Evolutionary conservation across 2,797 vertebrate genomes (phyloP), one percentile per base, ranked within the genome.

Genomic region (Petrocephalus schoutedeni): DNA sequence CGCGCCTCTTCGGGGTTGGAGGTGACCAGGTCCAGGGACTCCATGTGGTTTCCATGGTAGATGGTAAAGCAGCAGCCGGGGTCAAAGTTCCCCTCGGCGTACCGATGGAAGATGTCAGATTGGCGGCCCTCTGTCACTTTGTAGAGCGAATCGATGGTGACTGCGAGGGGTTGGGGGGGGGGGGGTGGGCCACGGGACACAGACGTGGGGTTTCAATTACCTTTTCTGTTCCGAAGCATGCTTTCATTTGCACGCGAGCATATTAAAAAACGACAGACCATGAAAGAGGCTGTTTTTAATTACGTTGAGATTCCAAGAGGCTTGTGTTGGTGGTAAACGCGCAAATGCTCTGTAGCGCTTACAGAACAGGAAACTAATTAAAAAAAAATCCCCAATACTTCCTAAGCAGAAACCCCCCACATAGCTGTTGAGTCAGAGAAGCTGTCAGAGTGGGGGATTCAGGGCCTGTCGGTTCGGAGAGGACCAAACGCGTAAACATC

Each of bases 1-100:
- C 98, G 95, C 49, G 98, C 98, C 90, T 99, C 98, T 90, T 99
- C 98, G 0, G 97, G 94, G 85, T 98, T 99, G 80, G 98, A 97
- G 0, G 98, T 98, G 88, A 99, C 97, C 92, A 99, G 93, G 90
- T 99, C 98, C 84, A 99, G 95, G 1, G 96, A 97, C 93, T 99
- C 98, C 98, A 99, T 98, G 94, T 99, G 98, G 94, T 94, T 98
- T 41, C 98, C 98, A 4, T 99, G 98, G 94, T 99, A 99, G 88
- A 99, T 96, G 0, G 97, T 98, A 90, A 99, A 99, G 92, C 98
- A 99, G 90, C 98, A 99, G 91, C 96, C 96, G 0, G 96, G 96
- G 90, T 99, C 97, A 0, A 99, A 97, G 95, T 91, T 97, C 32
- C 97, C 97, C 32, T 99, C 98, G 0, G 96, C 94, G 53, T 98